These are phyloP conservation scores for Halocynthia aurantium DNA, from an alignment of 23 tunicate species.

Conservation along the genomic window DNA sequence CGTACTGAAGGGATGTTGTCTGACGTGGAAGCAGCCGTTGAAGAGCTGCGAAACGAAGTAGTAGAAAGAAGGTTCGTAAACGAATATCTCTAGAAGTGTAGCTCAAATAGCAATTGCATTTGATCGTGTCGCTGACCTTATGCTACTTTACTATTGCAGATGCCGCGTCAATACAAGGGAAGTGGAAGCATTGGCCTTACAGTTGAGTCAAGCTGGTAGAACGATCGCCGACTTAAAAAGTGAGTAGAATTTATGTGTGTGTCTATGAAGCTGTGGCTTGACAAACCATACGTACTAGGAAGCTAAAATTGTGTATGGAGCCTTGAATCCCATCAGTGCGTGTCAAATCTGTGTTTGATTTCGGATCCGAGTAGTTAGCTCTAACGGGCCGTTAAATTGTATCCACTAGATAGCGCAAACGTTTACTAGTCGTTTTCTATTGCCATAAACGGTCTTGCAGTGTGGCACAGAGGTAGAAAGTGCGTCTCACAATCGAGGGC, in stretches of 20 bases:
- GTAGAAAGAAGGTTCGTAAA: constrained; percentile 64
- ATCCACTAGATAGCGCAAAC: too few relatives aligned
- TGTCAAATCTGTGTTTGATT: too few relatives aligned
- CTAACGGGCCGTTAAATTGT: too few relatives aligned
- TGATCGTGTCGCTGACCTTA: neutral
- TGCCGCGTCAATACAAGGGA: constrained; percentile 73
- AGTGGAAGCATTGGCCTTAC: constrained; percentile 78
- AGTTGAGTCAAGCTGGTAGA: constrained; percentile 87
- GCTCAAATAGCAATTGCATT: neutral
- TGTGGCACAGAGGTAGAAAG: too few relatives aligned
- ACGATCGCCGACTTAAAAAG: constrained; percentile 73
- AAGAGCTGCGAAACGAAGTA: constrained; percentile 78
- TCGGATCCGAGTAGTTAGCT: too few relatives aligned
- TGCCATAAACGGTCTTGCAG: too few relatives aligned
- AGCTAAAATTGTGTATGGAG: too few relatives aligned
- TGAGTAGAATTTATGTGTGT: constrained; percentile 13
- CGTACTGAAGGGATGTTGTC: constrained; percentile 55
- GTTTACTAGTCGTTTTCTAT: too few relatives aligned
- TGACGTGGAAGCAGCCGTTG: constrained; percentile 86
- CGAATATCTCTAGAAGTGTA: neutral
- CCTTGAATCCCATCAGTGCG: too few relatives aligned
- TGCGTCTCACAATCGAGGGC: too few relatives aligned
- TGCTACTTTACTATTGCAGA: constrained; percentile 20
- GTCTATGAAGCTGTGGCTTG: too few relatives aligned
- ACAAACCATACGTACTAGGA: too few relatives aligned